Evolutionary conservation across 2,797 vertebrate genomes (phyloP).

Genomic region (Diplodus puntazzo): DNA sequence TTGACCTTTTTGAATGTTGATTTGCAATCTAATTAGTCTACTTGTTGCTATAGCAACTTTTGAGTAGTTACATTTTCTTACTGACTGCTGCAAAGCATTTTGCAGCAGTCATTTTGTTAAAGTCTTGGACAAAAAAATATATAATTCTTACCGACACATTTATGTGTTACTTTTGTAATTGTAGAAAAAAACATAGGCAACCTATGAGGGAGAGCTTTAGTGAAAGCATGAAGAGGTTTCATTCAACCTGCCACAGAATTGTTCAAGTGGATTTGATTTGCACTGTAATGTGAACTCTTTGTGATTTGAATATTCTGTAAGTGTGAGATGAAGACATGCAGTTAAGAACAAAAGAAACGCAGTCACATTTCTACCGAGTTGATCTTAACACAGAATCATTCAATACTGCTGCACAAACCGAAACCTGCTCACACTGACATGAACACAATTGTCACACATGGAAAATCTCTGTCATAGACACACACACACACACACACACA

Average conservation of each 20-base stretch:
- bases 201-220: background rate
- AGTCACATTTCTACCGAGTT: background rate
- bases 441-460: background rate
- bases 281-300: background rate
- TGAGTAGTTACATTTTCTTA: background rate
- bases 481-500: background rate
- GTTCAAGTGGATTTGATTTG: background rate
- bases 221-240: background rate
- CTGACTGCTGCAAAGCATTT: background rate
- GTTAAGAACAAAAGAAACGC: background rate
- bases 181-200: background rate
- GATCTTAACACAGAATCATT: background rate
- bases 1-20: conserved; percentile 2
- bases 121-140: background rate
- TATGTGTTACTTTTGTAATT: background rate
- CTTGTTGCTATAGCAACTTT: conserved; percentile 21
- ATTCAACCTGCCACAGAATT: background rate
- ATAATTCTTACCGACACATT: background rate
- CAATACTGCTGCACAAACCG: background rate
- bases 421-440: background rate
- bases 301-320: background rate
- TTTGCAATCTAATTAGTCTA: conserved; percentile 7
- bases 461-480: background rate
- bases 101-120: background rate
- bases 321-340: background rate